Conservation (phyloP, 1,140 invertebrate species). For the Spodoptera litura region DNA sequence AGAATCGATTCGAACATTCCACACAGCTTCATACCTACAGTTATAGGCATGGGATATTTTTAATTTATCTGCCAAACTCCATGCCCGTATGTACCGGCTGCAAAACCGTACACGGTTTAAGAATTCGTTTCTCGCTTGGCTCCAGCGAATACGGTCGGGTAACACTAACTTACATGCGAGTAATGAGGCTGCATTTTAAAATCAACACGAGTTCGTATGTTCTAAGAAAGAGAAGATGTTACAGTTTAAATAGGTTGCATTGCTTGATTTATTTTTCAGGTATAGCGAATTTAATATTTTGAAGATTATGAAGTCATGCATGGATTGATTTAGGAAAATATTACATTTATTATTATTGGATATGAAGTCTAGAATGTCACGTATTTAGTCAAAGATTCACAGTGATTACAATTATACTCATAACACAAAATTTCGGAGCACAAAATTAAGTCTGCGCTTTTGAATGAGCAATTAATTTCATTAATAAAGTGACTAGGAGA, state of each 20-base stretch:
- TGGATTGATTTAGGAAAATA: too few relatives aligned
- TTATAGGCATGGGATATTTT: not conserved
- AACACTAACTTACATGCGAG: conserved; percentile 48
- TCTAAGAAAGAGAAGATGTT: conserved; percentile 23
- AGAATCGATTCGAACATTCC: too few relatives aligned
- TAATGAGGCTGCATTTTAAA: conserved; percentile 49
- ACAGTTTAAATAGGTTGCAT: not conserved
- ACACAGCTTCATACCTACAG: not conserved
- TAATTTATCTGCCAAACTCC: not conserved
- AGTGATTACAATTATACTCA: too few relatives aligned
- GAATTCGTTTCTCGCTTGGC: conserved; percentile 53
- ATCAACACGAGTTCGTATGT: conserved; percentile 22
- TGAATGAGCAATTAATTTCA: too few relatives aligned
- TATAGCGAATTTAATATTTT: too few relatives aligned
- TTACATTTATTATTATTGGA: too few relatives aligned
- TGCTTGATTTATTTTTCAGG: not conserved
- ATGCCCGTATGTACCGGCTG: conserved; percentile 8
- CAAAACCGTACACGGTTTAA: conserved; percentile 41
- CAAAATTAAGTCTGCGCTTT: too few relatives aligned
- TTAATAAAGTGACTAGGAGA: too few relatives aligned
- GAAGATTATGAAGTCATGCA: too few relatives aligned
- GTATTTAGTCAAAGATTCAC: too few relatives aligned
- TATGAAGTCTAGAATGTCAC: too few relatives aligned
- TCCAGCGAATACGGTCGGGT: conserved; percentile 44
- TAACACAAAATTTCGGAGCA: too few relatives aligned